A percentile compares a stretch with the other conserved stretches of the same genome.
phyloP scores from a whole-genome alignment of 2,888 invertebrate species.

The Drosophila mimica region DNA sequence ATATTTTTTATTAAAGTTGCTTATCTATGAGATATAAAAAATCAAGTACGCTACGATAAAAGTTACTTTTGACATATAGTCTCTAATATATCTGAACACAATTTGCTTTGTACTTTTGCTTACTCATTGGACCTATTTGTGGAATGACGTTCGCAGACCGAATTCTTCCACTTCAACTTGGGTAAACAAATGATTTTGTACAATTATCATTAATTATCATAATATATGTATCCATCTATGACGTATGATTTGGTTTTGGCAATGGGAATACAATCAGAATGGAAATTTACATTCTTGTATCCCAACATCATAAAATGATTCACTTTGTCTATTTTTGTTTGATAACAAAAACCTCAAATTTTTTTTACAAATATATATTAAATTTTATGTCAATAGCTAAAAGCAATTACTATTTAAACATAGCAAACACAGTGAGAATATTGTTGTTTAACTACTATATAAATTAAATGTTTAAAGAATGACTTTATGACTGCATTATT shows the following conservation, averaged over 20 bases:
- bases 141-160: constrained; percentile 29
- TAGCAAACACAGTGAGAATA: neutral
- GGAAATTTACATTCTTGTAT: neutral
- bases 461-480: neutral
- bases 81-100: neutral
- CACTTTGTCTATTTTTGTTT: neutral
- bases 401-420: too few species aligned
- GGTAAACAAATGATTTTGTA: constrained; percentile 32
- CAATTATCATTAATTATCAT: constrained; percentile 34
- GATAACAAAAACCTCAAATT: neutral
- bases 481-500: neutral
- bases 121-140: constrained; percentile 13
- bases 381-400: neutral
- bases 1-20: constrained; percentile 3
- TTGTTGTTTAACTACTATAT: neutral
- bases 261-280: neutral
- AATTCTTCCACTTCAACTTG: constrained; percentile 22
- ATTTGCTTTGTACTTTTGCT: constrained; percentile 9
- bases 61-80: constrained; percentile 16
- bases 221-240: constrained; percentile 1
- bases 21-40: constrained; percentile 28
- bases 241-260: constrained; percentile 4
- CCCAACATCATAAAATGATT: neutral
- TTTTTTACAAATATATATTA: neutral
- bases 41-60: constrained; percentile 29